phyloP scores from a whole-genome alignment of 2,888 invertebrate species.

The Tanaodytes sp. region DNA sequence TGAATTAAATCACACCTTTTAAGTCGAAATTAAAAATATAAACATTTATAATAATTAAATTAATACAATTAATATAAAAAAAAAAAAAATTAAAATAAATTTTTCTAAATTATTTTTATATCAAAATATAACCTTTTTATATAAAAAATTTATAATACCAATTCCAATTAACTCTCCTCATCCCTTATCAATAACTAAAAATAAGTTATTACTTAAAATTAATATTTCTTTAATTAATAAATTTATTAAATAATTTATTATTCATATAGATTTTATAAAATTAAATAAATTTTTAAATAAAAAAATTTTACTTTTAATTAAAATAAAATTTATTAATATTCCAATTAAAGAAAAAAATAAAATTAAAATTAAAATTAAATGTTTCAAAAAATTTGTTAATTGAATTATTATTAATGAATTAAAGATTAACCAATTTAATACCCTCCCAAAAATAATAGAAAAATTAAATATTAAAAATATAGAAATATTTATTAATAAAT shows the following conservation, averaged over 20 bases:
- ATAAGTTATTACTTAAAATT: background rate
- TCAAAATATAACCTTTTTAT: background rate
- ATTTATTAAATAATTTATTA: constrained; percentile 33
- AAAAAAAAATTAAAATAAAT: constrained; percentile 61
- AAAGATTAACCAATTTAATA: constrained; percentile 49
- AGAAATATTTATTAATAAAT: constrained; percentile 47
- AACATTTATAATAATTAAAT: constrained; percentile 66
- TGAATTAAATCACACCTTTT: constrained; percentile 49
- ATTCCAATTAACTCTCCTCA: constrained; percentile 5
- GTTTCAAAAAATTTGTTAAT: constrained; percentile 12
- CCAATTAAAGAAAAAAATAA: constrained; percentile 21
- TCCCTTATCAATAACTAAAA: constrained; percentile 8
- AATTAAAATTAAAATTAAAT: constrained; percentile 25
- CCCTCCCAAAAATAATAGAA: constrained; percentile 47
- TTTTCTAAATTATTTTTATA: constrained; percentile 38
- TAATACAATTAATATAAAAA: constrained; percentile 58
- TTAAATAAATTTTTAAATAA: constrained; percentile 19
- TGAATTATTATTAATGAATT: constrained; percentile 25
- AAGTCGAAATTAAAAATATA: constrained; percentile 57
- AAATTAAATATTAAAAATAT: constrained; percentile 53
- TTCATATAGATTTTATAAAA: constrained; percentile 23
- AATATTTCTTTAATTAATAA: constrained; percentile 18
- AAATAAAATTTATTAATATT: constrained; percentile 69
- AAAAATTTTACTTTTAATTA: constrained; percentile 60
- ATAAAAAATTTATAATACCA: background rate